Base-by-base conservation (phyloP, 2,797 vertebrate species). In the Toxotes lorentzi region DNA sequence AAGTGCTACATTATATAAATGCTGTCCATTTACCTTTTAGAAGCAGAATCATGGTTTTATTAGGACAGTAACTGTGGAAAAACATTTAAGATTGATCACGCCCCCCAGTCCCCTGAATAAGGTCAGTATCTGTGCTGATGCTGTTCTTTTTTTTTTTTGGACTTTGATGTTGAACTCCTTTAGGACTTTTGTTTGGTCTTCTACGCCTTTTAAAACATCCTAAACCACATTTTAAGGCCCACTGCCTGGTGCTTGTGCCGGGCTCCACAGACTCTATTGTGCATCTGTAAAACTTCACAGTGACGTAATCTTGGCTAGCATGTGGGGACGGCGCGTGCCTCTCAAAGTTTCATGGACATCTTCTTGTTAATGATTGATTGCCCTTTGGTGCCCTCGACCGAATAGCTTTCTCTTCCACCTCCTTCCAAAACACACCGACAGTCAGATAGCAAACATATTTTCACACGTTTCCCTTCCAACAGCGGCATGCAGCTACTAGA, bases 201-300 rank as follows among this genome's bases (percentile, higher is more conserved):
- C 27, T 71, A 40, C 27, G 23, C 34, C 48, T 48, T 58, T 58
- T n/a, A 10, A 74, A 57, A 69, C 48, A 7, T 51, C 21, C 41
- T 72, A n/a, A 68, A 68, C 35, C 43, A 43, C 50, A 51, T 58
- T 54, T 73, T 11, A 60, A 41, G 56, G 61, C 62, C 34, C 48
- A 10, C 16, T 41, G 16, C 13, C 40, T 12, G 4, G 2, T 59
- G 59, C 17, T 50, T 4, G 6, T 34, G 30, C 48, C n/a, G 4
- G 48, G 7, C 54, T 27, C 34, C 1, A 1, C 48, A 57, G 50
- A 56, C 40, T 54, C 35, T 3, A 43, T 14, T 13, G 6, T 58
- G 53, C 66, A 58, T 43, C 24, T 34, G 16, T n/a, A 24, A 50
- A 57, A 19, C 3, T 2, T 63, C 24, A 30, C 27, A 21, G 4